phyloP scores from a whole-genome alignment of 2,888 invertebrate species.

The Hydriomena furcata region DNA sequence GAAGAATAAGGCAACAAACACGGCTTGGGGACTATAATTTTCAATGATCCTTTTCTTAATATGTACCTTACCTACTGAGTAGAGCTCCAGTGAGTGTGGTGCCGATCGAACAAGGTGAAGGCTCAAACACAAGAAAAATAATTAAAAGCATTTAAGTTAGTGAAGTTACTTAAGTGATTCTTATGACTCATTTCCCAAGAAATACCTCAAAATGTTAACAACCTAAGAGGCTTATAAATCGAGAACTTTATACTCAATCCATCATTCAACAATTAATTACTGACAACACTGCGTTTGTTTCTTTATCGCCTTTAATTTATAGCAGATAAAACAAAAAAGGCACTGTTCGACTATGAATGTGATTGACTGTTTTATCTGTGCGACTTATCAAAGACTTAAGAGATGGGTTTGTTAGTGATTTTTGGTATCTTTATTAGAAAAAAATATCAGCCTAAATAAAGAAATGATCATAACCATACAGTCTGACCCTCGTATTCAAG shows the following conservation, averaged over 20 bases:
- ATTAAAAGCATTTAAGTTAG: too few species aligned
- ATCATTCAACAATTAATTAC: conserved; percentile 53
- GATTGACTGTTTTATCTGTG: conserved; percentile 17
- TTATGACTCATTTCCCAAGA: conserved; percentile 22
- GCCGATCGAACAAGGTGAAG: too few species aligned
- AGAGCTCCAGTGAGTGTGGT: too few species aligned
- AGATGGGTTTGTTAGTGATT: conserved; percentile 20
- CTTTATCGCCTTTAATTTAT: conserved; percentile 40
- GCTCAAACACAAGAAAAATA: too few species aligned
- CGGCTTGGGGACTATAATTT: too few species aligned
- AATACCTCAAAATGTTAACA: conserved; percentile 31
- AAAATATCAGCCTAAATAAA: neutral
- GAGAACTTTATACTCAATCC: conserved; percentile 39
- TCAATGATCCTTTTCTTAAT: too few species aligned
- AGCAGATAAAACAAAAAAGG: conserved; percentile 37
- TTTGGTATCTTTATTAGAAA: conserved; percentile 4
- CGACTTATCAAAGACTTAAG: conserved; percentile 16
- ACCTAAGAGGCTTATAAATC: conserved; percentile 30
- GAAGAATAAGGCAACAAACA: too few species aligned
- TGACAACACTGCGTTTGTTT: conserved; percentile 46
- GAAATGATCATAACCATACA: too few species aligned
- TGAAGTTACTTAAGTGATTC: neutral
- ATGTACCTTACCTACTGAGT: too few species aligned
- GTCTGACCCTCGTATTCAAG: too few species aligned
- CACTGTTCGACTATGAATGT: conserved; percentile 39